Evolutionary conservation across 1,140 invertebrate genomes (phyloP).

Genomic region (Liolophura sinensis): DNA sequence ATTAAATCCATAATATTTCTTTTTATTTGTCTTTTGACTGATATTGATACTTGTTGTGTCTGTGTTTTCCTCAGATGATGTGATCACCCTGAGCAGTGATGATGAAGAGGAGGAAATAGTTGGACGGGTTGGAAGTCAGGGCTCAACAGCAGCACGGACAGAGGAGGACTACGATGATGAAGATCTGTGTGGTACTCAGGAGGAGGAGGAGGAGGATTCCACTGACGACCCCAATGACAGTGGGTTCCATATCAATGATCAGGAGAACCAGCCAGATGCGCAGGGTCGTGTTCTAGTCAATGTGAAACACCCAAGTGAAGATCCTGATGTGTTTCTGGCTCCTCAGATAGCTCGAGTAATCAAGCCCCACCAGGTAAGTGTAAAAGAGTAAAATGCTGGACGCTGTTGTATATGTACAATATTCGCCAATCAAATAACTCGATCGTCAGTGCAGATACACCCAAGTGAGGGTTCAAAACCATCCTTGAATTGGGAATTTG

Average conservation of each 20-base stretch:
- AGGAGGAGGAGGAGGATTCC: conserved; percentile 43
- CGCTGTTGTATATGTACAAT: too few species aligned
- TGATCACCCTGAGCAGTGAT: conserved; percentile 39
- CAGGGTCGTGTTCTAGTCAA: conserved; percentile 93
- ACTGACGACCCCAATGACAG: conserved; percentile 70
- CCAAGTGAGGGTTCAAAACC: too few species aligned
- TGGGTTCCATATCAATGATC: conserved; percentile 62
- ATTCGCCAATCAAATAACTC: too few species aligned
- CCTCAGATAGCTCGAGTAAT: conserved; percentile 90
- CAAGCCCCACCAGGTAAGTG: conserved; percentile 85
- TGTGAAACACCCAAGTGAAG: conserved; percentile 89
- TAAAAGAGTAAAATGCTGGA: background rate
- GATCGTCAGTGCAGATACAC: too few species aligned
- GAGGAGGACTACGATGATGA: conserved; percentile 29
- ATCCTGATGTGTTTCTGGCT: conserved; percentile 91
- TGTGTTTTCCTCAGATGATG: conserved; percentile 23
- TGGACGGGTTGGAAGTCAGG: conserved; percentile 13
- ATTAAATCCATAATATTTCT: too few species aligned
- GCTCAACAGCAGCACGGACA: too few species aligned
- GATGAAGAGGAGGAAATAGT: conserved; percentile 51
- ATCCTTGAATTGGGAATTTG: too few species aligned
- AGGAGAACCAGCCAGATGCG: conserved; percentile 89
- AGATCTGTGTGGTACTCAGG: conserved; percentile 31
- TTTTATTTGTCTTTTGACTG: too few species aligned
- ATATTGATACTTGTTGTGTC: too few species aligned